Conservation (phyloP, 2,113 vertebrate species). For the Jacana jacana region DNA sequence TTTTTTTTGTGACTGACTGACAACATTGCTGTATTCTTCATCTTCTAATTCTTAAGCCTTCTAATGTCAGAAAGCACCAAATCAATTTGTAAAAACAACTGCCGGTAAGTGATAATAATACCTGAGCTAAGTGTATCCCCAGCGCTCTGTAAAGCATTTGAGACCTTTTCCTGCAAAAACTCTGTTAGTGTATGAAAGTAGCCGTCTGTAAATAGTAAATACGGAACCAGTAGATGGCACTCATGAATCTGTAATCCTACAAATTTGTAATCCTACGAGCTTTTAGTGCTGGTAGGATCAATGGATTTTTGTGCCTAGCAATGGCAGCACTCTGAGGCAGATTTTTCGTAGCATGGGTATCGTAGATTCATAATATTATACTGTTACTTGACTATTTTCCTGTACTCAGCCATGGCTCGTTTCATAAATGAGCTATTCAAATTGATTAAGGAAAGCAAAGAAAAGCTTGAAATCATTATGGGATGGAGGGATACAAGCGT, state of each 20-base stretch:
- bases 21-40: neutral
- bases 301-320: neutral
- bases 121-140: neutral
- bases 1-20: neutral
- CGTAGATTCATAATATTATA: neutral
- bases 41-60: neutral
- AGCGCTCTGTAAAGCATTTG: neutral
- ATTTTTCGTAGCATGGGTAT: neutral
- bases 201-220: neutral
- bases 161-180: neutral
- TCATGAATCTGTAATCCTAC: neutral
- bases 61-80: neutral
- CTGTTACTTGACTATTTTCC: neutral
- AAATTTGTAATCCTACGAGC: neutral
- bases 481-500: neutral
- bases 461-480: neutral
- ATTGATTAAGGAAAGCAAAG: neutral
- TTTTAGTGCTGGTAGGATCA: neutral
- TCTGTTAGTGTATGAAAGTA: neutral
- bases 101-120: neutral
- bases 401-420: neutral
- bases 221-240: constrained; percentile 45
- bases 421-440: neutral
- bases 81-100: neutral
- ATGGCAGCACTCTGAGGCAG: neutral